Percentiles rank a stretch among this genome's conserved stretches.
These are phyloP conservation scores for Monodelphis domestica DNA, from an alignment of 2,797 vertebrate species.

Conservation along the genomic window DNA sequence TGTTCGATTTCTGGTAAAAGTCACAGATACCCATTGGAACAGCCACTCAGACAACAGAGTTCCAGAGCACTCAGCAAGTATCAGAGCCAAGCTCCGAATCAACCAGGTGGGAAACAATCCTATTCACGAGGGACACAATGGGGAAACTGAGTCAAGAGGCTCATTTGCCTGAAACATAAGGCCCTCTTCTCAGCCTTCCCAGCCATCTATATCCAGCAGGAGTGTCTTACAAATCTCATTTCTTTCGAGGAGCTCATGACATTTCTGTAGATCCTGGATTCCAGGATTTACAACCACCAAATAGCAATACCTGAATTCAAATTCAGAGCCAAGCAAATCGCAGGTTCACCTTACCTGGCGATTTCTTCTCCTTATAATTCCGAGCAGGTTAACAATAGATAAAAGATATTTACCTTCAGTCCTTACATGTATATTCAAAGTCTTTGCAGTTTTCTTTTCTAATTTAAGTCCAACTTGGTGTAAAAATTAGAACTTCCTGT, in stretches of 20 bases:
- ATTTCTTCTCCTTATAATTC: not conserved
- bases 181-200: not conserved
- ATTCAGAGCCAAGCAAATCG: not conserved
- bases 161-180: not conserved
- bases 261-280: not conserved
- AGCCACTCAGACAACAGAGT: not conserved
- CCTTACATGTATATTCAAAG: not conserved
- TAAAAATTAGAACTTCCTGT: too few species aligned
- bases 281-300: not conserved
- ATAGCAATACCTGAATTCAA: not conserved
- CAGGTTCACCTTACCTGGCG: not conserved
- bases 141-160: not conserved
- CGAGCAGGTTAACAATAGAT: not conserved
- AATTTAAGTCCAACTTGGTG: not conserved
- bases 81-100: not conserved
- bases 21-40: not conserved
- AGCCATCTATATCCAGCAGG: not conserved
- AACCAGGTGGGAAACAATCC: not conserved
- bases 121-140: too few species aligned
- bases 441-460: not conserved
- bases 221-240: not conserved
- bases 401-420: too few species aligned
- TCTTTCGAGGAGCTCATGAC: not conserved
- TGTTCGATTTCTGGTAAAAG: not conserved
- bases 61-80: not conserved